A percentile compares a stretch with the other conserved stretches of the same genome.
Evolutionary conservation across 2,888 invertebrate genomes (phyloP).

Genomic region (Drosophila heteroneura): DNA sequence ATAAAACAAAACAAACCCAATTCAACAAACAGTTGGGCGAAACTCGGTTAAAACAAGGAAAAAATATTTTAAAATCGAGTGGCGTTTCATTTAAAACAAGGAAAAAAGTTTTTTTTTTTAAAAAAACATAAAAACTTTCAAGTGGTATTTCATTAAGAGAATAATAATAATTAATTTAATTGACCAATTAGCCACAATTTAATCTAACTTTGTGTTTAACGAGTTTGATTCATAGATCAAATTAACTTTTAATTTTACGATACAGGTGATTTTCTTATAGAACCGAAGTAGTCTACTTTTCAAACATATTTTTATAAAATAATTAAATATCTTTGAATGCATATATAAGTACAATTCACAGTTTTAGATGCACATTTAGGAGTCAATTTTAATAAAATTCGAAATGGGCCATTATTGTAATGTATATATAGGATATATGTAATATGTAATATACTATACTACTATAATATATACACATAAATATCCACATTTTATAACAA

Average conservation of each 20-base stretch:
- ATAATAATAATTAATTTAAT: background rate
- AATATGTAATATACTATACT: background rate
- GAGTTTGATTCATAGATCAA: background rate
- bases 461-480: background rate
- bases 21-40: constrained; percentile 63
- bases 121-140: background rate
- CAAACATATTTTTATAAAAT: background rate
- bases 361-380: background rate
- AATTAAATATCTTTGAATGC: background rate
- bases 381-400: background rate
- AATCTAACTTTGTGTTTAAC: background rate
- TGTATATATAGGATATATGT: background rate
- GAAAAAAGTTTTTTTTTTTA: constrained; percentile 27
- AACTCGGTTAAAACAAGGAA: constrained; percentile 66
- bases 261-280: background rate
- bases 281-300: background rate
- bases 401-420: background rate
- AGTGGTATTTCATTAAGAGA: background rate
- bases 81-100: constrained; percentile 41
- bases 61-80: constrained; percentile 20
- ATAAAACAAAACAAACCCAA: constrained; percentile 50
- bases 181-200: background rate
- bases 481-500: background rate
- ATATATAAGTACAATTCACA: background rate
- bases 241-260: background rate